Base-by-base conservation (phyloP, 2,888 invertebrate species). In the Xestia rhomboidea region DNA sequence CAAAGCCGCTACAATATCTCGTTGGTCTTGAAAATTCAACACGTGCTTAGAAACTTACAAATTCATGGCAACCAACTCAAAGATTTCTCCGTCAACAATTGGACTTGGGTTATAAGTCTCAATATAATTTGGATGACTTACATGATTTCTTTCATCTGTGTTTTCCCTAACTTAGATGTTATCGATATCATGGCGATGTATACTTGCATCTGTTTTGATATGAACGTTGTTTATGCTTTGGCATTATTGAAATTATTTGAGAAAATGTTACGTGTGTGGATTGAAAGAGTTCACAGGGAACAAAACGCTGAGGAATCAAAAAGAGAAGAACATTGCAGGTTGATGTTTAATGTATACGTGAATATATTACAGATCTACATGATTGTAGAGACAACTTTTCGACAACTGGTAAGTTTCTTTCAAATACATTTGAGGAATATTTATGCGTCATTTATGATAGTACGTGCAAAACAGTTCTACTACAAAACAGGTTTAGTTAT, bases 1-100 rank as follows among this genome's bases (percentile, higher is more conserved):
- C 27, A 44, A 7, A 30, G 68, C 13, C 44, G 24, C 30, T 57
- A 11, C 44, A 73, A 68, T n/a, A 18, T 73, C 11, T 38, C 34
- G 6, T 38, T 77, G 13, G 68, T 74, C 7, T 46, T 38, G 11
- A 77, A 54, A 77, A 77, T 68, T 5, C 68, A 77, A 24, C 44
- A 68, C 24, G 51, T 74, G 11, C 21, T 62, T 11, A 54, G 11
- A 54, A 44, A 27, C 7, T 21, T 76, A 46, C n/a, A 54, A 66
- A 54, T 68, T 3, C 68, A 34, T 44, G 11, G 34, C 11, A 30
- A n/a, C 1, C 13, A 44, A 2, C 41, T 73, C 4, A 44, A 11
- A 57, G 18, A 30, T 73, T 34, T 54, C 13, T 44, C 30, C n/a
- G 18, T 73, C 21, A 18, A 8, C 18, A 73, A 68, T 44, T 73